These are phyloP conservation scores for Gryllus bimaculatus DNA, from an alignment of 1,140 invertebrate genomes.

Conservation along the genomic window DNA sequence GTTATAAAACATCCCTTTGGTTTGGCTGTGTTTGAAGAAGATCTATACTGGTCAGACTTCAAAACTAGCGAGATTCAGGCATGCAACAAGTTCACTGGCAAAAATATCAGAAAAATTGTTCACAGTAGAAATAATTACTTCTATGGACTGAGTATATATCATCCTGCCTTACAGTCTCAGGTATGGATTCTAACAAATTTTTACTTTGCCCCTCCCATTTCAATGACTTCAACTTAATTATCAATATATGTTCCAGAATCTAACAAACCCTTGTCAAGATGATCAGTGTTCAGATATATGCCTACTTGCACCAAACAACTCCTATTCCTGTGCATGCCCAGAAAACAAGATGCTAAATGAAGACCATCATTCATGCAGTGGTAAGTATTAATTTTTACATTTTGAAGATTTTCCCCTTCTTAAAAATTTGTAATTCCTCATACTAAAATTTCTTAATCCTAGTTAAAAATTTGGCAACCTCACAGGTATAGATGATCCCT, in stretches of 20 bases:
- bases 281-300: slow-evolving; percentile 71
- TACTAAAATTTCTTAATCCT: too few relatives aligned
- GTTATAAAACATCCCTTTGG: slow-evolving; percentile 66
- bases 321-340: slow-evolving; percentile 67
- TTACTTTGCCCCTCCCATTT: not conserved
- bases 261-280: slow-evolving; percentile 57
- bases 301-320: slow-evolving; percentile 50
- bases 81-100: slow-evolving; percentile 57
- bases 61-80: slow-evolving; percentile 49
- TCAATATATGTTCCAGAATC: slow-evolving; percentile 25
- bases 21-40: slow-evolving; percentile 77
- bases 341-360: slow-evolving; percentile 48
- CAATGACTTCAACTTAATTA: not conserved
- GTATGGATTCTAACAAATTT: slow-evolving; percentile 10
- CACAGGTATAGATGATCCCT: too few relatives aligned
- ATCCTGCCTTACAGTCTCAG: slow-evolving; percentile 40
- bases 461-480: too few relatives aligned
- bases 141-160: slow-evolving; percentile 56
- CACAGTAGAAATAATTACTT: slow-evolving; percentile 40
- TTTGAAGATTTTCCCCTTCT: slow-evolving; percentile 26
- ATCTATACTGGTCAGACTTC: slow-evolving; percentile 81
- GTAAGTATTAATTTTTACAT: slow-evolving; percentile 26
- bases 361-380: slow-evolving; percentile 43
- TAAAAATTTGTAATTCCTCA: not conserved
- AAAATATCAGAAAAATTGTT: slow-evolving; percentile 44